A percentile compares a stretch with the other conserved stretches of the same genome.
Conservation (phyloP, 30 jellyfish, hydroid and myxozoan species). For the Aurelia sp. region DNA sequence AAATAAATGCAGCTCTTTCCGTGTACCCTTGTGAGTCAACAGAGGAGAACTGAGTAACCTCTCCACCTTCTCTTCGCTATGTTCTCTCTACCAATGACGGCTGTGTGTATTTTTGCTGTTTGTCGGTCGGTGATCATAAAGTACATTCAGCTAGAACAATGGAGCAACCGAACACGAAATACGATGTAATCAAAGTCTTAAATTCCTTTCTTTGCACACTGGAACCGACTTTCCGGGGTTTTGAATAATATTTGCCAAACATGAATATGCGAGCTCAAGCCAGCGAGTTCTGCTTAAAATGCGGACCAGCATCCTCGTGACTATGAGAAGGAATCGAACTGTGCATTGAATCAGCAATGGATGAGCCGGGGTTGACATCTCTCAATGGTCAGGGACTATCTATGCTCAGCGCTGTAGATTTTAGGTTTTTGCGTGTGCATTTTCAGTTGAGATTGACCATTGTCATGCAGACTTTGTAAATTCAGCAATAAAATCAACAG, state of each 20-base stretch:
- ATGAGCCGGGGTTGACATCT: no score
- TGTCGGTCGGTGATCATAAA: conserved; percentile 56
- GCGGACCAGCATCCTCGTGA: conserved; percentile 30
- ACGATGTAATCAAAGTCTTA: conserved; percentile 65
- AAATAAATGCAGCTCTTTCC: no score
- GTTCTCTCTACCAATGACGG: conserved; percentile 48
- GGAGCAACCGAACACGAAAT: conserved; percentile 61
- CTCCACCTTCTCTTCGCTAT: conserved; percentile 10
- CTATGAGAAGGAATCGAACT: no score
- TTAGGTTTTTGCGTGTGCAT: no score
- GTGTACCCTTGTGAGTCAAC: no score
- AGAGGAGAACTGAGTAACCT: no score
- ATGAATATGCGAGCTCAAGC: conserved; percentile 29
- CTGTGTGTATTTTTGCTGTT: conserved; percentile 34
- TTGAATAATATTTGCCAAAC: conserved; percentile 74
- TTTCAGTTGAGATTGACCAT: no score
- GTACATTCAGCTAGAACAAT: conserved; percentile 46
- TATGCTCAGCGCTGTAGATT: no score
- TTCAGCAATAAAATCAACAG: no score
- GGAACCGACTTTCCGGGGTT: conserved; percentile 83
- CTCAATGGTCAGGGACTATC: no score
- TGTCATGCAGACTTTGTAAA: no score
- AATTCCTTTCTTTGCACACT: conserved; percentile 69
- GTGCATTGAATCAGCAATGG: no score
- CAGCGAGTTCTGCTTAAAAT: conserved; percentile 10